These are phyloP conservation scores for Elymnias hypermnestra DNA, from an alignment of 1,140 invertebrate genomes.

Conservation along the genomic window DNA sequence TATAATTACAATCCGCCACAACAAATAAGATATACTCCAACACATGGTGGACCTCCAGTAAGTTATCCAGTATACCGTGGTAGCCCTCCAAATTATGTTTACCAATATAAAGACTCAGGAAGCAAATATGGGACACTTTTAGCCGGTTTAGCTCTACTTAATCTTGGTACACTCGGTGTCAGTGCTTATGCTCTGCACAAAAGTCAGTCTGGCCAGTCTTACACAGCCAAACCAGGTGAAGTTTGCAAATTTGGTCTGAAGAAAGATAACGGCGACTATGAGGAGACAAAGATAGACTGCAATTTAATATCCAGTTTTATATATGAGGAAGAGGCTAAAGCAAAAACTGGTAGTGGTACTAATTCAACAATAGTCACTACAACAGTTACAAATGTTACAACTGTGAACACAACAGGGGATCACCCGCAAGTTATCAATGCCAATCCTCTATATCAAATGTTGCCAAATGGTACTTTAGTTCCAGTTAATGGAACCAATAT, in stretches of 20 bases:
- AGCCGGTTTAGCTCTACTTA: conserved; percentile 56
- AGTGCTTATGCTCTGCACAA: conserved; percentile 47
- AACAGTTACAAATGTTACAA: conserved; percentile 54
- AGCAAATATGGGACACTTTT: conserved; percentile 64
- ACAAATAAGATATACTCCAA: conserved; percentile 49
- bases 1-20: conserved; percentile 62
- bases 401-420: conserved; percentile 34
- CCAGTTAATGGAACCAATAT: conserved; percentile 33
- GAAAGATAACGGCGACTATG: conserved; percentile 61
- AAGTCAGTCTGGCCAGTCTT: conserved; percentile 25
- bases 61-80: conserved; percentile 59
- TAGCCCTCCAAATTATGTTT: conserved; percentile 61
- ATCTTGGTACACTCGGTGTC: conserved; percentile 55
- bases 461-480: conserved; percentile 57
- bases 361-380: conserved; percentile 44
- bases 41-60: conserved; percentile 32
- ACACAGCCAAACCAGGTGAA: conserved; percentile 50
- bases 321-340: conserved; percentile 40
- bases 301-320: conserved; percentile 61
- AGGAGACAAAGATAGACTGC: conserved; percentile 65
- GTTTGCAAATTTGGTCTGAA: conserved; percentile 59
- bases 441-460: conserved; percentile 38
- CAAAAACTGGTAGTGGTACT: conserved; percentile 27
- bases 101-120: conserved; percentile 60
- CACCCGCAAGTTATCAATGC: conserved; percentile 4